Percentiles rank a stretch among this genome's conserved stretches.
Evolutionary conservation across 2,888 invertebrate genomes (phyloP).

Genomic region (Drosophila antonietae): DNA sequence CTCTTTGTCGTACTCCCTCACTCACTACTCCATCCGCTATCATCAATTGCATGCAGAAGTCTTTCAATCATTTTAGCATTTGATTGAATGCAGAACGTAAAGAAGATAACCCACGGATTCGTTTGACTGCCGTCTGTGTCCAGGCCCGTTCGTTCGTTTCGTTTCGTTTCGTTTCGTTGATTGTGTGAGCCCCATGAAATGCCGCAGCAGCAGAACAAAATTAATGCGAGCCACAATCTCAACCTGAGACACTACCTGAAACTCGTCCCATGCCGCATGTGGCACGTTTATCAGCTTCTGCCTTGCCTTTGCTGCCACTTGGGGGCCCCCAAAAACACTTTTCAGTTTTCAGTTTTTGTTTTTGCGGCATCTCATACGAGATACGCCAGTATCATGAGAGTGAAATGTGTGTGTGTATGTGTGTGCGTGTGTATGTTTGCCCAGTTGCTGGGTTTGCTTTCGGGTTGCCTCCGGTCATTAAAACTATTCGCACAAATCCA

Average conservation of each 20-base stretch:
- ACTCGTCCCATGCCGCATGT: constrained; percentile 41
- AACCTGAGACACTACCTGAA: constrained; percentile 35
- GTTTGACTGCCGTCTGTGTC: not conserved
- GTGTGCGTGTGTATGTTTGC: constrained; percentile 46
- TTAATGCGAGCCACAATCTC: constrained; percentile 42
- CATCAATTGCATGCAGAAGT: constrained; percentile 27
- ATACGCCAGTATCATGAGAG: constrained; percentile 42
- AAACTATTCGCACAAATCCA: constrained; percentile 63
- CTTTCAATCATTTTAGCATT: constrained; percentile 39
- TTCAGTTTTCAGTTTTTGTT: constrained; percentile 42
- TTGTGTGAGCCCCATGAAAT: constrained; percentile 4
- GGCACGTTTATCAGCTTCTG: constrained; percentile 51
- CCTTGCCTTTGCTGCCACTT: constrained; percentile 16
- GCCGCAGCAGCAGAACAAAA: constrained; percentile 27
- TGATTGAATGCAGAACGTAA: constrained; percentile 71
- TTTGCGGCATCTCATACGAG: constrained; percentile 48
- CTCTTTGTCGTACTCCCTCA: not conserved
- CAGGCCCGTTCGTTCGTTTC: not conserved
- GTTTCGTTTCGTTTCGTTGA: not conserved
- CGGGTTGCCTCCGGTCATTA: constrained; percentile 61
- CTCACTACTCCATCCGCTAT: not conserved
- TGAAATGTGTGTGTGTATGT: constrained; percentile 31
- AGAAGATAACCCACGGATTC: constrained; percentile 34
- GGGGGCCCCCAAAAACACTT: constrained; percentile 35
- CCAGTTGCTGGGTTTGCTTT: constrained; percentile 31